Evolutionary conservation across 2,888 invertebrate species (phyloP).

Genomic region (Dyspetes luteomarginatus): DNA sequence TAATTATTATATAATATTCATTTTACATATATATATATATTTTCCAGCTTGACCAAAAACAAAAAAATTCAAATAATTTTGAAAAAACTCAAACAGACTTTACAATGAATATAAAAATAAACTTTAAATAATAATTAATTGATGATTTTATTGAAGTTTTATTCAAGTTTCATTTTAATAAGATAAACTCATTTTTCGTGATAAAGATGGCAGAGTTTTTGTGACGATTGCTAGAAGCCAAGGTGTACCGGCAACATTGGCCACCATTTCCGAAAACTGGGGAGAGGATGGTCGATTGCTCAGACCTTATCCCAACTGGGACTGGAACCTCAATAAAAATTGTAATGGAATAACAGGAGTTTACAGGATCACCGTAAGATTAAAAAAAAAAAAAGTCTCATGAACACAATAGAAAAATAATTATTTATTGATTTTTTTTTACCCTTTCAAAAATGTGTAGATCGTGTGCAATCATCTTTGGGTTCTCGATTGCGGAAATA

Average conservation of each 20-base stretch:
- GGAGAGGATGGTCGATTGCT: constrained; percentile 84
- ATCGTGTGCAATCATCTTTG: constrained; percentile 86
- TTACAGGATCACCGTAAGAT: constrained; percentile 88
- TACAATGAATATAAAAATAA: no score
- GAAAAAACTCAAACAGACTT: no score
- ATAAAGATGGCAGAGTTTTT: constrained; percentile 83
- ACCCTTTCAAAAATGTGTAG: constrained; percentile 85
- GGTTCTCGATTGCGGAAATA: constrained; percentile 88
- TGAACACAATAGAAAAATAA: neutral
- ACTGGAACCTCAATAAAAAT: constrained; percentile 86
- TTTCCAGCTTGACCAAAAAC: no score
- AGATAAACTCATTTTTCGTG: neutral
- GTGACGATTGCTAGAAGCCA: constrained; percentile 86
- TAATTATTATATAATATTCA: neutral
- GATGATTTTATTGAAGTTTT: neutral
- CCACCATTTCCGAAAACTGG: constrained; percentile 83
- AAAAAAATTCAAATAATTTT: no score
- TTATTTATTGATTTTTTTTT: neutral
- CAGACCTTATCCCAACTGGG: constrained; percentile 87
- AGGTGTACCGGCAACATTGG: constrained; percentile 89
- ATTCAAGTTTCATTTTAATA: neutral
- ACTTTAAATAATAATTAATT: no score
- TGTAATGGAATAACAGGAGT: constrained; percentile 90
- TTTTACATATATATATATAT: no score
- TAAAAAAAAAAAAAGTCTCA: neutral